Conservation (phyloP, 2,113 vertebrate species). For the Cisticola juncidis region DNA sequence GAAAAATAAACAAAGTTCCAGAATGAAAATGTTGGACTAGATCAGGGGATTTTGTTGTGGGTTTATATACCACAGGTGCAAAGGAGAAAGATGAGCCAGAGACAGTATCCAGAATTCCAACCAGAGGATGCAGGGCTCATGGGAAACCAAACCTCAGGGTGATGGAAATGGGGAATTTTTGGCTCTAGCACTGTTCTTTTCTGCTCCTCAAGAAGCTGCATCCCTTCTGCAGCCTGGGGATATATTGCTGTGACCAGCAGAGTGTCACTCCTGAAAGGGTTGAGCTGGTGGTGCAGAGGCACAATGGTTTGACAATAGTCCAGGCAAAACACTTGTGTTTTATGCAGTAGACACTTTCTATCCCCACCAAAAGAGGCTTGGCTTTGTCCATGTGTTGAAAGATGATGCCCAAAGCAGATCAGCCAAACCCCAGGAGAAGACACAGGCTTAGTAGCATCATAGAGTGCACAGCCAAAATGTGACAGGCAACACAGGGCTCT, state of each 20-base stretch:
- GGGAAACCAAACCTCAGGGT: background rate
- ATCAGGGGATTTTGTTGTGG: background rate
- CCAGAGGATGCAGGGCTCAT: background rate
- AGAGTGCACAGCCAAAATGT: background rate
- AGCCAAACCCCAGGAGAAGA: background rate
- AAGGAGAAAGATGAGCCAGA: background rate
- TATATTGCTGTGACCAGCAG: background rate
- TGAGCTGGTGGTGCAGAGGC: background rate
- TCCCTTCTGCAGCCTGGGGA: background rate
- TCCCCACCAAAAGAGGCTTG: background rate
- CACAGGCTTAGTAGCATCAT: rapidly evolving
- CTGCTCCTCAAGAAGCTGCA: background rate
- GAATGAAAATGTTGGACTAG: background rate
- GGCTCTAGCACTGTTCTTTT: background rate
- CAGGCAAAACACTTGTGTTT: background rate
- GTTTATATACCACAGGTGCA: background rate
- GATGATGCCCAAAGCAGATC: background rate
- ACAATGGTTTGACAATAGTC: rapidly evolving
- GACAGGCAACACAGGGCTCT: background rate
- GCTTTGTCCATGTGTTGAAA: background rate
- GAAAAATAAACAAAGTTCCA: background rate
- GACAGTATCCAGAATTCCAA: background rate
- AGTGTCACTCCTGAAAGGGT: background rate
- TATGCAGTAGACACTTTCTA: background rate
- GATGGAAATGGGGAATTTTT: background rate